phyloP scores from a whole-genome alignment of 2,113 vertebrate genomes.

The Scytalopus superciliaris region DNA sequence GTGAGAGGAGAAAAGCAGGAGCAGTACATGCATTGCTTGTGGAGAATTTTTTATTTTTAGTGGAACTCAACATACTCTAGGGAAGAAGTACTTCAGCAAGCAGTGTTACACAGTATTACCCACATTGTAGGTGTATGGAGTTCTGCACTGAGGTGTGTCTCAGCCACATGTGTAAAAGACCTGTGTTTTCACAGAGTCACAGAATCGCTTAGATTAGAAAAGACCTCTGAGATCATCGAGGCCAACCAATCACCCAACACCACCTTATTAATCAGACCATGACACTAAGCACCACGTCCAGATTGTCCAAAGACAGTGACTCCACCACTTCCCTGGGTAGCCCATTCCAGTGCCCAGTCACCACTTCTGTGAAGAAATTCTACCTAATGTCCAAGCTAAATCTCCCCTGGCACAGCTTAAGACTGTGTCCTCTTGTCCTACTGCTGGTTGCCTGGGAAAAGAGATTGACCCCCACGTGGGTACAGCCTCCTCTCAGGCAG shows the following conservation, averaged over 20 bases:
- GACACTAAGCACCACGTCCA: neutral
- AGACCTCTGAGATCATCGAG: neutral
- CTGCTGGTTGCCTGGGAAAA: neutral
- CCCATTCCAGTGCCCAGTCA: neutral
- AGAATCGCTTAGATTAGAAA: neutral
- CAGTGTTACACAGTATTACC: neutral
- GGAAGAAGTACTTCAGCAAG: neutral
- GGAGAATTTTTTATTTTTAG: neutral
- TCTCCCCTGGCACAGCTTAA: neutral
- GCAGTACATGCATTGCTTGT: neutral
- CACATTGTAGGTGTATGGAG: neutral
- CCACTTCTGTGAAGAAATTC: neutral
- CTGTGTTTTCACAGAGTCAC: neutral
- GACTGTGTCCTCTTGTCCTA: neutral
- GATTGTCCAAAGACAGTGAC: neutral
- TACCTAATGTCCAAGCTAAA: neutral
- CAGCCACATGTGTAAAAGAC: rapidly evolving
- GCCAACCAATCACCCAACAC: neutral
- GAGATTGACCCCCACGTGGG: neutral
- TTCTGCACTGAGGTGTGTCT: neutral
- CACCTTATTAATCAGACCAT: neutral
- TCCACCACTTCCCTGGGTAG: neutral
- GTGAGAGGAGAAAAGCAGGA: neutral
- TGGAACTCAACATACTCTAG: neutral
- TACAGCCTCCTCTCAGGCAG: neutral